Evolutionary conservation across 2,888 invertebrate species (phyloP), one percentile per base, ranked within the genome.

Genomic region (Drosophila gaucha): DNA sequence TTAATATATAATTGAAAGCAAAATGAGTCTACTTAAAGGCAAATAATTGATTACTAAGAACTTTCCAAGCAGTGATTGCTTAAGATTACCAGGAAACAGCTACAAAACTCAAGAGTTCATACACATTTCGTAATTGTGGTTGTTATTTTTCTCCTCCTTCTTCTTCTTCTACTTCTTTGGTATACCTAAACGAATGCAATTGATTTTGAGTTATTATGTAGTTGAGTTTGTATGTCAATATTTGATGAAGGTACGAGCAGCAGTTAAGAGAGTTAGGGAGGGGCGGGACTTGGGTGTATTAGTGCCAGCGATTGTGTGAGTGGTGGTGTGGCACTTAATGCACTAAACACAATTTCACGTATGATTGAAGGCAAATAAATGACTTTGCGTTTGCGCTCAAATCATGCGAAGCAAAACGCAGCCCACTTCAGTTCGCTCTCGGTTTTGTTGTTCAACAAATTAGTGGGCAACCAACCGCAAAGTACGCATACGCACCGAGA

Each of bases 331-430:
- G 55, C 56, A 65, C 55, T 73, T 73, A 73, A 76, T 78, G 76
- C 83, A 76, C 64, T 63, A 71, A 82, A 70, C 79, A 80, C 79
- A 80, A 80, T 80, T 82, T 80, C 76, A 80, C 83, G 83, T 70
- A 55, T 74, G 82, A 70, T 68, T 80, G 66, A 59, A 76, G 62
- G 66, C 78, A 74, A 82, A 76, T 82, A 73, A 80, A 68, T 80
- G 67, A 70, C 72, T 74, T 74, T 72, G 56, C 67, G 78, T 72
- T 71, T 67, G 47, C 36, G 55, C 46, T 65, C 49, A 74, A 78
- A 67, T 82, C 70, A 58, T 60, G 71, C 70, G 71, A 56, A 71
- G 26, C 47, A 36, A n/a, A 60, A 65, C 51, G 51, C 68, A 65
- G 55, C 47, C 55, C 56, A 63, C 38, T 60, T 54, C 51, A 67